A percentile compares a stretch with the other conserved stretches of the same genome.
These are phyloP conservation scores for Drosophila nigricruria DNA, from an alignment of 2,888 invertebrate species.

Conservation along the genomic window DNA sequence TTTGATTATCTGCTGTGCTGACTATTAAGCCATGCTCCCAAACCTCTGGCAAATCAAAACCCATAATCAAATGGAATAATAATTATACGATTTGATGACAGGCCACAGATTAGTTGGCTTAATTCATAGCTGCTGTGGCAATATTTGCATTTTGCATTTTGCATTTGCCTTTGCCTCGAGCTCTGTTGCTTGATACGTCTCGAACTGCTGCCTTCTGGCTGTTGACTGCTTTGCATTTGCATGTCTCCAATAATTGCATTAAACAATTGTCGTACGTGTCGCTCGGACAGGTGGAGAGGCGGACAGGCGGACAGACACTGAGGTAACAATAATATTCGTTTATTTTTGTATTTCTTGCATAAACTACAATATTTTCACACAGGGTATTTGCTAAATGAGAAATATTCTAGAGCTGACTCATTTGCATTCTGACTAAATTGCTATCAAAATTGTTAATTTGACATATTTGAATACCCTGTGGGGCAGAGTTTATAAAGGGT, in stretches of 20 bases:
- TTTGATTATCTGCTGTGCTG: conserved; percentile 47
- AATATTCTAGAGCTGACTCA: conserved; percentile 38
- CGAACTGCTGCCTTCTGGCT: conserved; percentile 13
- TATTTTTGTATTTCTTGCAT: conserved; percentile 12
- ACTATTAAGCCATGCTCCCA: conserved; percentile 3
- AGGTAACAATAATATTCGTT: conserved; percentile 5
- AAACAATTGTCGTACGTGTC: conserved; percentile 46
- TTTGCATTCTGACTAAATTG: conserved; percentile 43
- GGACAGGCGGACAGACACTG: conserved; percentile 4
- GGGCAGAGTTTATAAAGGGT: background rate
- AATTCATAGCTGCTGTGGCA: conserved; percentile 51
- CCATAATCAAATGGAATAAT: conserved; percentile 53
- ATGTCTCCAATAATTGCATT: conserved; percentile 56
- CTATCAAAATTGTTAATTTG: conserved; percentile 30
- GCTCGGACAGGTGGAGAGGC: conserved; percentile 5
- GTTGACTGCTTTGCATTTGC: conserved; percentile 44
- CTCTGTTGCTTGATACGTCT: conserved; percentile 27
- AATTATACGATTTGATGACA: conserved; percentile 53
- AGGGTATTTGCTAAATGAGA: conserved; percentile 18
- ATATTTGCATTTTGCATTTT: conserved; percentile 44
- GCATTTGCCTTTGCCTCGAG: conserved; percentile 40
- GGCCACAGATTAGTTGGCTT: conserved; percentile 49
- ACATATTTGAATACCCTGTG: conserved; percentile 25
- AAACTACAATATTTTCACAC: conserved; percentile 8
- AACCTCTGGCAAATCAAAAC: conserved; percentile 30